Evolutionary conservation across 1,140 invertebrate species (phyloP).

Genomic region (Calliphora vicina): DNA sequence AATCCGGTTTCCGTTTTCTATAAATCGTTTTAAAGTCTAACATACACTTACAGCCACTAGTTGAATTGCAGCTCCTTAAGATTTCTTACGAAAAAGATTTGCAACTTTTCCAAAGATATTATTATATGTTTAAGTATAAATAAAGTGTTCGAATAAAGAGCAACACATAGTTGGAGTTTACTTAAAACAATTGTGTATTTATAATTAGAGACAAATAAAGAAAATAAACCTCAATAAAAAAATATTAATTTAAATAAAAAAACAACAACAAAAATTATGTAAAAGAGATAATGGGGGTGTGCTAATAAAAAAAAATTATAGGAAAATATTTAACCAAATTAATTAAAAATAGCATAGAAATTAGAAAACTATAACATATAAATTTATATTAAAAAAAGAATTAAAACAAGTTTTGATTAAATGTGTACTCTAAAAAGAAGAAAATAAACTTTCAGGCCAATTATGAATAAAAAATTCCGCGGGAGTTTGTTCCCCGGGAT

Average conservation of each 20-base stretch:
- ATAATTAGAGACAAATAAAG: neutral
- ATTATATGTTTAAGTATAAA: neutral
- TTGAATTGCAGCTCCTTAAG: neutral
- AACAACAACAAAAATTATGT: no score
- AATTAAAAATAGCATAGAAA: no score
- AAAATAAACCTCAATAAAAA: neutral
- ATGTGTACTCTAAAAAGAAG: no score
- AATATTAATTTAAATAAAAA: neutral
- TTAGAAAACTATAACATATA: no score
- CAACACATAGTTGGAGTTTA: neutral
- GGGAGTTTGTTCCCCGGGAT: no score
- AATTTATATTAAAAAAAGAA: no score
- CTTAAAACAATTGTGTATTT: neutral
- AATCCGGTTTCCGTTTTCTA: neutral
- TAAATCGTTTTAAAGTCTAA: neutral
- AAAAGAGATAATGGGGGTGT: no score
- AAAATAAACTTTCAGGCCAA: no score
- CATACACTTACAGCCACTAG: neutral
- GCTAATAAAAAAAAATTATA: no score
- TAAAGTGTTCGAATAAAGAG: neutral
- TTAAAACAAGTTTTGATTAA: no score
- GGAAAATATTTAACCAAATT: no score
- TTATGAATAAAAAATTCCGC: no score
- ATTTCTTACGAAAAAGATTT: neutral
- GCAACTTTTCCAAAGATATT: constrained; percentile 11